A percentile compares a stretch with the other conserved stretches of the same genome.
Evolutionary conservation across 2,888 invertebrate species (phyloP).

Genomic region (Parelbella ahira): DNA sequence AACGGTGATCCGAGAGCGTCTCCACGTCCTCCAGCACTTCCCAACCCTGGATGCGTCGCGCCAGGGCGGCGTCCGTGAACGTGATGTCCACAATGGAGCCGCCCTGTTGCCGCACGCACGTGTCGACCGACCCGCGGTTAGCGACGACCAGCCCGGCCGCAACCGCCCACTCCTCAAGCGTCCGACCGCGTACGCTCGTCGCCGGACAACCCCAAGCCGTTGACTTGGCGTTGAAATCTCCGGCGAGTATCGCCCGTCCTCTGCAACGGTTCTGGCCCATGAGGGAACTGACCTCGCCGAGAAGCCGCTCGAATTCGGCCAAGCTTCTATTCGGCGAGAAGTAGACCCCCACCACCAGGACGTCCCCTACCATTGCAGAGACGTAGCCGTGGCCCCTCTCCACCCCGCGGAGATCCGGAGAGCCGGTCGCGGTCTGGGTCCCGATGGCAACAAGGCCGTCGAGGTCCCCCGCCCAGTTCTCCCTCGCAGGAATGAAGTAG

Average conservation of each 20-base stretch:
- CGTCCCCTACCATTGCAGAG: conserved; percentile 5
- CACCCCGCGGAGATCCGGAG: neutral
- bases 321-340: conserved; percentile 31
- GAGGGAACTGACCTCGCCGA: conserved; percentile 10
- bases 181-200: conserved; percentile 25
- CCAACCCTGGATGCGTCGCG: conserved; percentile 24
- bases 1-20: conserved; percentile 28
- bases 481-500: conserved; percentile 12
- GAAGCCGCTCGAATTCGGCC: conserved; percentile 29
- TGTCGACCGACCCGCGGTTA: conserved; percentile 27
- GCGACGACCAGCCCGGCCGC: conserved; percentile 17
- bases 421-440: neutral
- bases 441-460: conserved; percentile 13
- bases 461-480: conserved; percentile 12
- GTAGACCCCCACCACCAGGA: conserved; percentile 28
- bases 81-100: conserved; percentile 31
- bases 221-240: conserved; percentile 31
- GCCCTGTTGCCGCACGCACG: too few relatives aligned
- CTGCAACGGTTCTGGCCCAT: conserved; percentile 4
- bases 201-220: conserved; percentile 27
- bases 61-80: conserved; percentile 20
- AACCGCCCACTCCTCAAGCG: conserved; percentile 26
- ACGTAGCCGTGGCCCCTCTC: conserved; percentile 26
- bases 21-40: conserved; percentile 25
- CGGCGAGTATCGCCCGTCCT: conserved; percentile 14